Evolutionary conservation across 2,888 invertebrate species (phyloP).

Genomic region (Toxonevra muliebris): DNA sequence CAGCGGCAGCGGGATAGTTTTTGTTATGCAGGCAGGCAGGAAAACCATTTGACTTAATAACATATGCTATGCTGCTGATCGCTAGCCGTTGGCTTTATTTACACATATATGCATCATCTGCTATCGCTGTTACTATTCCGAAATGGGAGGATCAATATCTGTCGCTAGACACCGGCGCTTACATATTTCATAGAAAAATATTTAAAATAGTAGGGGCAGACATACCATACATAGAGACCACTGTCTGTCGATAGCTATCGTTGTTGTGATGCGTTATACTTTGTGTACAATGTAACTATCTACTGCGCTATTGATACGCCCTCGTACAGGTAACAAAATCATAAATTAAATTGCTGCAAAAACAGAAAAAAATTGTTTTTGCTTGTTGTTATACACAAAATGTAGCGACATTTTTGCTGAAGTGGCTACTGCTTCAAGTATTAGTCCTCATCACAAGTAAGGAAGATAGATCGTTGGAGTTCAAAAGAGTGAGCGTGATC

Average conservation of each 20-base stretch:
- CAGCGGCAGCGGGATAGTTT: too few relatives aligned
- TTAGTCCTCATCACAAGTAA: too few relatives aligned
- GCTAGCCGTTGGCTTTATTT: slow-evolving; percentile 6
- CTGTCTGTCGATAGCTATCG: slow-evolving; percentile 4
- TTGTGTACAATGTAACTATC: not conserved
- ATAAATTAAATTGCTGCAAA: slow-evolving; percentile 23
- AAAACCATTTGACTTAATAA: not conserved
- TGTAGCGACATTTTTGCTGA: too few relatives aligned
- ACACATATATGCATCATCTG: not conserved
- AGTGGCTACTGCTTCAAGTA: too few relatives aligned
- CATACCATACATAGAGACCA: not conserved
- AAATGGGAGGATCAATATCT: slow-evolving; percentile 25
- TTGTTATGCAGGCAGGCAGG: not conserved
- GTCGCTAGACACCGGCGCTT: slow-evolving; percentile 3
- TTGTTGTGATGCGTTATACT: slow-evolving; percentile 1
- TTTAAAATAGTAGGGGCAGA: not conserved
- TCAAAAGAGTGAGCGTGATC: too few relatives aligned
- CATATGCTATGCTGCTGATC: not conserved
- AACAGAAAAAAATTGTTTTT: not conserved
- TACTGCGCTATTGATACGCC: slow-evolving; percentile 24
- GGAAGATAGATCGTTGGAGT: too few relatives aligned
- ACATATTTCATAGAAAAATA: not conserved
- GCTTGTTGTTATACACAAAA: not conserved
- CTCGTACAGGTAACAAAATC: slow-evolving; percentile 21
- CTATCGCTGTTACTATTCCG: slow-evolving; percentile 10